Evolutionary conservation across 2,113 vertebrate species (phyloP).

Genomic region (Actenoides hombroni): DNA sequence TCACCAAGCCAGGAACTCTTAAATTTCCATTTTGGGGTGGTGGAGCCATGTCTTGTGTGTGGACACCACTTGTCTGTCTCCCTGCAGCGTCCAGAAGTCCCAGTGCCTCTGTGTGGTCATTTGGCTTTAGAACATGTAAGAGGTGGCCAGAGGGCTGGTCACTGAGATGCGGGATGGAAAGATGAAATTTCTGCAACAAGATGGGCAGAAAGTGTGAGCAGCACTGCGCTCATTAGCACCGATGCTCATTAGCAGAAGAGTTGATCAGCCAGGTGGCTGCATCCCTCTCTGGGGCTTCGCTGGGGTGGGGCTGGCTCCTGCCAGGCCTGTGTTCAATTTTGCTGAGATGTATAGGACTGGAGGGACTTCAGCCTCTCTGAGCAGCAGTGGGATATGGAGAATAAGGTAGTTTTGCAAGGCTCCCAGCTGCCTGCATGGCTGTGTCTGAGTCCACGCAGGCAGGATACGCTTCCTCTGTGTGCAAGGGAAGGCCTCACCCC

Average conservation of each 20-base stretch:
- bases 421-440: neutral
- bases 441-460: neutral
- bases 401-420: neutral
- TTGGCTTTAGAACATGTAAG: neutral
- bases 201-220: neutral
- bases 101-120: neutral
- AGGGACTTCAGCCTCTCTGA: neutral
- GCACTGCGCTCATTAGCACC: fast-evolving
- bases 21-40: neutral
- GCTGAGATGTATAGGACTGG: fast-evolving
- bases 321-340: neutral
- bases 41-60: fast-evolving
- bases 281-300: neutral
- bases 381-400: fast-evolving
- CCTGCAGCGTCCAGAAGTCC: neutral
- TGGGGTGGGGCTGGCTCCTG: neutral
- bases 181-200: neutral
- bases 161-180: neutral
- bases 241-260: neutral
- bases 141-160: neutral
- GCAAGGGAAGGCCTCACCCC: neutral
- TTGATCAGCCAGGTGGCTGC: neutral
- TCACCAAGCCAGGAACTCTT: neutral
- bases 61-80: neutral
- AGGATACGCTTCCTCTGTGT: neutral